Conservation (phyloP, 1,140 invertebrate species). For the Megalopta genalis region DNA sequence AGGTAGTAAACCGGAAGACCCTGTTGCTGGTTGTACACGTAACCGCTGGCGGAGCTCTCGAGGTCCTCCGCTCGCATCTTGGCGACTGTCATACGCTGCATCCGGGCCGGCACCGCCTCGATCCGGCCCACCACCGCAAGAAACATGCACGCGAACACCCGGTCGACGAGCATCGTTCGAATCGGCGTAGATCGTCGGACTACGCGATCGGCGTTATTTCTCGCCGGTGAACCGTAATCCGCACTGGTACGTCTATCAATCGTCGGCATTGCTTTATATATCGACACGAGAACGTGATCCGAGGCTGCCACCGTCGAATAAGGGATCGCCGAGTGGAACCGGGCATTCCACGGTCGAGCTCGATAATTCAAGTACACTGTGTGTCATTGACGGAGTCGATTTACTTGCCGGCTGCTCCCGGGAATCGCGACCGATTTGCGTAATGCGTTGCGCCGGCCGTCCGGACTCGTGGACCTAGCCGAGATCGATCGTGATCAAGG, state of each 20-base stretch:
- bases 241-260: conserved; percentile 35
- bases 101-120: conserved; percentile 15
- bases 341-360: conserved; percentile 26
- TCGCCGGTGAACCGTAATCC: conserved; percentile 11
- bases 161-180: not conserved
- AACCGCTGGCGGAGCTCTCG: conserved; percentile 71
- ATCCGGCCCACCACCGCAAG: not conserved
- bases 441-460: not conserved
- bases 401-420: not conserved
- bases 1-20: conserved; percentile 71
- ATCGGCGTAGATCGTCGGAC: not conserved
- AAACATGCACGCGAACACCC: conserved; percentile 26
- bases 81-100: conserved; percentile 67
- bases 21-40: conserved; percentile 72
- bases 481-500: not conserved
- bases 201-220: conserved; percentile 11
- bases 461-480: too few species aligned
- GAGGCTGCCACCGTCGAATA: conserved; percentile 23
- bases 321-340: conserved; percentile 43
- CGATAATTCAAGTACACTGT: conserved; percentile 43
- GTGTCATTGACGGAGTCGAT: conserved; percentile 22
- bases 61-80: conserved; percentile 73
- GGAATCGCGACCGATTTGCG: conserved; percentile 23
- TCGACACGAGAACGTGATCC: conserved; percentile 32
- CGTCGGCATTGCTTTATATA: conserved; percentile 55